Base-by-base conservation (phyloP, 2,113 vertebrate genomes). In the Pteruthius melanotis region DNA sequence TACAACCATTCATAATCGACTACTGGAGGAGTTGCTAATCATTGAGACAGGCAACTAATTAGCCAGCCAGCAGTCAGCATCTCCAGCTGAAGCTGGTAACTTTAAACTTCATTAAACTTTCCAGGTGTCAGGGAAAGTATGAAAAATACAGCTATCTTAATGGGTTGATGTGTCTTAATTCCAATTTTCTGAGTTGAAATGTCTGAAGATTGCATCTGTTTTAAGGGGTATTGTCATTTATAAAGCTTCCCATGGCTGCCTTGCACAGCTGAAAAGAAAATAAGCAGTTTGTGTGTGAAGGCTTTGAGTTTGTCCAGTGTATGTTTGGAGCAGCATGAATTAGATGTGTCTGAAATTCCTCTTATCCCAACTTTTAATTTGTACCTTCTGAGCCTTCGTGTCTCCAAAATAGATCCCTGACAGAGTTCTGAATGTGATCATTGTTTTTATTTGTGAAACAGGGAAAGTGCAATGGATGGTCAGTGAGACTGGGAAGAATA, bases 101-200 rank as follows among this genome's bases (percentile, higher is more conserved):
- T 98, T 97, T 95, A 77, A 94, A 97, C 91, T 97, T 97, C 97
- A 97, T 98, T 97, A 97, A 95, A 96, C 94, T 89, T 96, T 71
- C 89, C 96, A 97, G 95, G 91, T 98, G 95, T 93, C 35, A 53
- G 63, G 72, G 81, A 87, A 96, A 90, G 81, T 75, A 64, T 82
- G 94, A 96, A 81, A 89, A 90, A 95, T 89, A 44, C 11, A 80
- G 81, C 44, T 20, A 2, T 81, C 91, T 94, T 92, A 59, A 86
- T 90, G 28, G 82, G 44, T 66, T 40, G 69, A 45, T 94, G 79
- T 64, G 35, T 84, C 93, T 96, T 93, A 87, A 92, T 97, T 97
- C 53, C 63, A 39, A 15, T 93, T 91, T 92, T 70, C 83, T 10
- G 39, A 63, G 84, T 31, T 90, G 56, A 79, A 93, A 72, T 6